Percentiles rank a stretch among this genome's conserved stretches.
Conservation (phyloP, 1,140 invertebrate species). For the Nasonia longicornis region DNA sequence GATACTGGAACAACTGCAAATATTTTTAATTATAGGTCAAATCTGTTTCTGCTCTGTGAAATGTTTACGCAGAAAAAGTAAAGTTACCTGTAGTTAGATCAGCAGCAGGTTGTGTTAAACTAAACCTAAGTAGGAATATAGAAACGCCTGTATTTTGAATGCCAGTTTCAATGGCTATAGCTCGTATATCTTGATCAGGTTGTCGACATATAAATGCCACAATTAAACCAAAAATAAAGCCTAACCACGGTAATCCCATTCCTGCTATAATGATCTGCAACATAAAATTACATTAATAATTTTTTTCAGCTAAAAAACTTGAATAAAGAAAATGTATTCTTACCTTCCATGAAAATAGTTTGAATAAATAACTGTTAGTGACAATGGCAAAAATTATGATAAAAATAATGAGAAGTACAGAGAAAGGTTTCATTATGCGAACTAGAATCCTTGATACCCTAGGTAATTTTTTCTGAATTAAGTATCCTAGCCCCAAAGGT, state of each 20-base stretch:
- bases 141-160: slow-evolving; percentile 95
- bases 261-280: slow-evolving; percentile 85
- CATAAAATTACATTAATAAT: slow-evolving; percentile 49
- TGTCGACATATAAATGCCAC: slow-evolving; percentile 74
- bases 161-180: slow-evolving; percentile 93
- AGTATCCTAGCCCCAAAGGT: slow-evolving; percentile 84
- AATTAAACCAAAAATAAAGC: slow-evolving; percentile 82
- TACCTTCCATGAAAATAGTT: slow-evolving; percentile 89
- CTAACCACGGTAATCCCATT: slow-evolving; percentile 87
- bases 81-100: slow-evolving; percentile 84
- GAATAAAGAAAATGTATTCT: slow-evolving; percentile 54
- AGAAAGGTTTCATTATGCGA: slow-evolving; percentile 87
- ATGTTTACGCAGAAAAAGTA: background rate
- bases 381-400: slow-evolving; percentile 93
- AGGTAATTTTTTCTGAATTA: slow-evolving; percentile 79
- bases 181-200: slow-evolving; percentile 77
- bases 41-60: background rate
- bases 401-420: slow-evolving; percentile 85
- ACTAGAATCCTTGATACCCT: slow-evolving; percentile 78
- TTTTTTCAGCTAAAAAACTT: slow-evolving; percentile 3
- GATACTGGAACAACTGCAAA: slow-evolving; percentile 85
- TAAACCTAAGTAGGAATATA: slow-evolving; percentile 84
- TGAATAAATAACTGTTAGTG: slow-evolving; percentile 92
- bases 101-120: slow-evolving; percentile 78
- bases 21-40: slow-evolving; percentile 46